Evolutionary conservation across 2,888 invertebrate species (phyloP).

Genomic region (Cataglyphis altisquamis): DNA sequence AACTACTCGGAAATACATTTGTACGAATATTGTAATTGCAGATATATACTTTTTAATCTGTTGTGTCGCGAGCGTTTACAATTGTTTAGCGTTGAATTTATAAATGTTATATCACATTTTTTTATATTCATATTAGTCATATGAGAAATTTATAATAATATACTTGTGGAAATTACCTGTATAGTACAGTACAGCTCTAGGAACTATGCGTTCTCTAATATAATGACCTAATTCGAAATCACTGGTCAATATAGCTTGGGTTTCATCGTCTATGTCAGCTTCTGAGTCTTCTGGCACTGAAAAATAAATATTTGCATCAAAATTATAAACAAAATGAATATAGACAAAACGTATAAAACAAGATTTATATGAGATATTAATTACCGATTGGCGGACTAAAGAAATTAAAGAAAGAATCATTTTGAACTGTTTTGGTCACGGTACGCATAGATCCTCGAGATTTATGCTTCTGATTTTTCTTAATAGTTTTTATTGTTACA

Average conservation of each 20-base stretch:
- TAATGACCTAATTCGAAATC: slow-evolving; percentile 99
- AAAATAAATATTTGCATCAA: slow-evolving; percentile 11
- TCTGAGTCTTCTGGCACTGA: slow-evolving; percentile 94
- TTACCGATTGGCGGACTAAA: slow-evolving; percentile 94
- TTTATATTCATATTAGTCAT: neutral
- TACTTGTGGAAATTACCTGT: slow-evolving; percentile 90
- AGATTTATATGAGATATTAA: slow-evolving; percentile 26
- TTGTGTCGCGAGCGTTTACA: neutral
- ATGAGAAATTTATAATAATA: neutral
- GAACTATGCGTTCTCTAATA: slow-evolving; percentile 97
- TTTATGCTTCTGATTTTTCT: slow-evolving; percentile 99
- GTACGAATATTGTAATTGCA: neutral
- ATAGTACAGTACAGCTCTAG: slow-evolving; percentile 98
- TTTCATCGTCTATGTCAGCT: slow-evolving; percentile 95
- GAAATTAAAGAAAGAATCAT: slow-evolving; percentile 99
- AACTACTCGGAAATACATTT: neutral
- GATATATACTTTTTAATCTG: neutral
- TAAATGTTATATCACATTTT: neutral
- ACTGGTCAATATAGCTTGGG: slow-evolving; percentile 94
- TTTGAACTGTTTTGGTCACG: slow-evolving; percentile 97
- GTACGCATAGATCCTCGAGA: slow-evolving; percentile 96
- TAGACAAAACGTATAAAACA: slow-evolving; percentile 12
- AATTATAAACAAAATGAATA: slow-evolving; percentile 27
- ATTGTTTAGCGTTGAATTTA: neutral
- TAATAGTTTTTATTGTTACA: slow-evolving; percentile 97